phyloP scores from a whole-genome alignment of 2,888 invertebrate species.

The Tricholauxania praeusta region DNA sequence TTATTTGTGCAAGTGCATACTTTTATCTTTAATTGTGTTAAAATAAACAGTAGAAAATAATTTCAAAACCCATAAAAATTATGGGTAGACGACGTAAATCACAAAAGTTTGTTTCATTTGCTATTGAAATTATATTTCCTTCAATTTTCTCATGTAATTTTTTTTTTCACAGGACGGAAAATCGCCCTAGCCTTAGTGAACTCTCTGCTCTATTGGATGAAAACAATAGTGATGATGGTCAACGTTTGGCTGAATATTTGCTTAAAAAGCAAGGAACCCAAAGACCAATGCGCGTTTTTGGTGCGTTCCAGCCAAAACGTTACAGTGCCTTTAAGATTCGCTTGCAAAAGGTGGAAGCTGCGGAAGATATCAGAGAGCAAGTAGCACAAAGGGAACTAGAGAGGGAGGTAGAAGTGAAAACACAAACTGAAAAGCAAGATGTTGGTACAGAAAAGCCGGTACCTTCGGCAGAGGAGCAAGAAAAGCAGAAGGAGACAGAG shows the following conservation, averaged over 20 bases:
- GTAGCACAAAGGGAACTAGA: neutral
- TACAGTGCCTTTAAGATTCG: conserved; percentile 44
- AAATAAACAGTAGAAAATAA: too few relatives aligned
- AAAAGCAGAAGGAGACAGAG: neutral
- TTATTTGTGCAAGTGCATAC: too few relatives aligned
- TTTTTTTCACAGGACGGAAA: conserved; percentile 20
- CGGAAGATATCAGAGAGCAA: neutral
- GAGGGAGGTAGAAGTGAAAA: neutral
- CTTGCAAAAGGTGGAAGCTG: conserved; percentile 32
- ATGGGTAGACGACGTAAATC: too few relatives aligned
- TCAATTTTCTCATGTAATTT: too few relatives aligned
- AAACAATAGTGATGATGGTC: conserved; percentile 46
- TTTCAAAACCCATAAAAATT: too few relatives aligned
- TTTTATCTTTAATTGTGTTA: too few relatives aligned
- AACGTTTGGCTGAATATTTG: conserved; percentile 46
- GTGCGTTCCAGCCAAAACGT: conserved; percentile 38
- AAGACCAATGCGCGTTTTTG: conserved; percentile 32
- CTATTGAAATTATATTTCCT: too few relatives aligned
- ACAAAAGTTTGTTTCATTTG: too few relatives aligned
- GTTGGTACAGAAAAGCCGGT: neutral
- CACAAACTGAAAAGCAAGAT: neutral
- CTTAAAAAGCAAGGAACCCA: conserved; percentile 40
- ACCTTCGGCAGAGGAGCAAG: neutral
- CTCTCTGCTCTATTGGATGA: conserved; percentile 44
- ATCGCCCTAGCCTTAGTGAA: conserved; percentile 39